These are phyloP conservation scores for Labroides dimidiatus DNA, from an alignment of 2,797 vertebrate genomes.

Conservation along the genomic window DNA sequence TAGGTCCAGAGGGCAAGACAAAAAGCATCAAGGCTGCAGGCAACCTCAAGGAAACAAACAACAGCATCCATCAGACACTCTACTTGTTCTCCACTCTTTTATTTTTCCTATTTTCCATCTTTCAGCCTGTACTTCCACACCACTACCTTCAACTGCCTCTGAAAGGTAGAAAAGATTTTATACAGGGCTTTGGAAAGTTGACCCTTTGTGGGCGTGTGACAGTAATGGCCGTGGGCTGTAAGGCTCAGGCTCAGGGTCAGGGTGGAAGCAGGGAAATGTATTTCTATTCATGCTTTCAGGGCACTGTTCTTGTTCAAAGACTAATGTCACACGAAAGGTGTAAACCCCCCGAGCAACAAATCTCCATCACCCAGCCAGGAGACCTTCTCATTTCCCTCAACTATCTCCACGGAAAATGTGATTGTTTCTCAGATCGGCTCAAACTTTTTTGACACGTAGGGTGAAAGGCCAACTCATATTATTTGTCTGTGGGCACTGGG, in stretches of 20 bases:
- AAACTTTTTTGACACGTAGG: constrained; percentile 65
- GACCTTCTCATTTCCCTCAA: constrained; percentile 58
- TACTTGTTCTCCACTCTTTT: constrained; percentile 13
- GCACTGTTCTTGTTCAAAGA: constrained; percentile 72
- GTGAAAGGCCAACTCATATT: constrained; percentile 60
- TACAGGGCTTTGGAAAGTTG: constrained; percentile 59
- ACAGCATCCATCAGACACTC: constrained; percentile 26
- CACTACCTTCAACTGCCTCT: constrained; percentile 28
- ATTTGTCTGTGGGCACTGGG: constrained; percentile 63
- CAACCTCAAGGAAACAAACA: constrained; percentile 54
- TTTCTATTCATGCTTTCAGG: constrained; percentile 80
- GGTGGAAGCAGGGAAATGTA: constrained; percentile 67
- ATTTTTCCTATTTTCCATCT: constrained; percentile 16
- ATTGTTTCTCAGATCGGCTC: constrained; percentile 62
- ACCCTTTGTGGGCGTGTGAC: constrained; percentile 68
- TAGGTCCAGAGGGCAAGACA: constrained; percentile 64
- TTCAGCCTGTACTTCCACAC: constrained; percentile 4
- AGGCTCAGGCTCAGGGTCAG: constrained; percentile 75
- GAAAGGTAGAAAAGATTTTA: constrained; percentile 62
- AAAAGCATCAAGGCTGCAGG: constrained; percentile 65
- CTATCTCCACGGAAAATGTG: constrained; percentile 61
- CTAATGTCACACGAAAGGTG: constrained; percentile 76
- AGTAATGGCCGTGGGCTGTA: constrained; percentile 71
- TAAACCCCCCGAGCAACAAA: constrained; percentile 68
- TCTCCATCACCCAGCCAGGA: constrained; percentile 58